Base-by-base conservation (phyloP, 2,888 invertebrate genomes). In the Drosophila sordidula region DNA sequence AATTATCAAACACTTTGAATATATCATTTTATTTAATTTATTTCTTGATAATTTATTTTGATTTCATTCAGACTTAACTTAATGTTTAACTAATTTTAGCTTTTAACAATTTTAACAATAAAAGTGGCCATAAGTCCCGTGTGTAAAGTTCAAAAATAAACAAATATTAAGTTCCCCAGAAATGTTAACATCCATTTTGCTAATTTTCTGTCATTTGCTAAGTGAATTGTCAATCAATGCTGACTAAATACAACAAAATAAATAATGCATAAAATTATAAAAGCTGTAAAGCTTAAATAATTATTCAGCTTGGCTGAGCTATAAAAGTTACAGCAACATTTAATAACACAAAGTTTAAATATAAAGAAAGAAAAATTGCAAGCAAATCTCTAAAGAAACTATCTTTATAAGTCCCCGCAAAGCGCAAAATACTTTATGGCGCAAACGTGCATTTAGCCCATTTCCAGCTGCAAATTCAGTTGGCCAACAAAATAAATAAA, bases 161-260 rank as follows among this genome's bases (percentile, higher is more conserved):
- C 38, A 49, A 29, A 32, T 29, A 8, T 38, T n/a, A 52, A 46
- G 44, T 22, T 51, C 34, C 22, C 9, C 0, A 26, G 4, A 50
- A 51, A 39, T 62, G 46, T 50, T 67, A 54, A 38, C 70, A 36
- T 55, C n/a, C 55, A 63, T 59, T 58, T 36, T 25, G 14, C 22
- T 59, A 49, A 34, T 42, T 47, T 51, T 25, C 32, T 45, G 58
- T 47, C 63, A 63, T 12, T 36, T 18, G 61, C 57, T 58, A 75
- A 69, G 54, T 73, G 54, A 62, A 45, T 54, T 61, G 69, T 61
- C 49, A 72, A 68, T 25, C 18, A 47, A 42, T 50, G 14, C 12
- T 26, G 12, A 47, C 25, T 14, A 71, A 55, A 32, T 36, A 34
- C 4, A 34, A 41, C 34, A 22, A 16, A 34, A 9, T n/a, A 18